Evolutionary conservation across 2,797 vertebrate species (phyloP), one percentile per base, ranked within the genome.

Genomic region (Adrianichthys oophorus): DNA sequence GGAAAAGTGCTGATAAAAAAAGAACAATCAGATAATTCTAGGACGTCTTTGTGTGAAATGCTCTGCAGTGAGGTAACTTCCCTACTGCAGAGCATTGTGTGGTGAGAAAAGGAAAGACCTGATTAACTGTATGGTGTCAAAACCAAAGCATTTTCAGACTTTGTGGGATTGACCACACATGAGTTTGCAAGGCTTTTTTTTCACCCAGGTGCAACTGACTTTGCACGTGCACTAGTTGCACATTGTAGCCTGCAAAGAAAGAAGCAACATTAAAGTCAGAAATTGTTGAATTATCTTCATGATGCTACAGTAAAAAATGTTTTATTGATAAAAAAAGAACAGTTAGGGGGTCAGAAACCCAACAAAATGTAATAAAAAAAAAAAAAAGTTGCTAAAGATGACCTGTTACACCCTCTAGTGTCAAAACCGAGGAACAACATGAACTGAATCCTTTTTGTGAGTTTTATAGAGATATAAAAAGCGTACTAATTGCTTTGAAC

Each of bases 391-490:
- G 59, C 8, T 32, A 74, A 85, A 62, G 4, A 41, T 59, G 65
- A 61, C 42, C 41, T 62, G 51, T 53, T 63, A 16, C 48, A 46
- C 89, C 84, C 81, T 86, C 90, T 89, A 76, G 84, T 90, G 91
- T 67, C 24, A 4, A 52, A 3, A 71, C 5, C 41, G 23, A 10
- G 45, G 45, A 79, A 65, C 50, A 42, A 2, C 49, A 41, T 46
- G 15, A 21, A 46, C 10, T 21, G 10, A 46, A 4, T 37, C 10
- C 0, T 37, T 3, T 8, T 32, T 26, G 26, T 26, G 26, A 37
- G 12, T 13, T 37, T 37, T 12, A 3, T 2, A 4, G 3, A 12
- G 10, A 37, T 37, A 29, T 37, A 12, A 12, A 37, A 37, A 37
- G 10, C 10, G 13, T 37, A 2, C 10, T 37, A 12, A 37, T 12